These are phyloP conservation scores for Halichoerus grypus DNA, from an alignment of 2,113 vertebrate genomes.

Conservation along the genomic window DNA sequence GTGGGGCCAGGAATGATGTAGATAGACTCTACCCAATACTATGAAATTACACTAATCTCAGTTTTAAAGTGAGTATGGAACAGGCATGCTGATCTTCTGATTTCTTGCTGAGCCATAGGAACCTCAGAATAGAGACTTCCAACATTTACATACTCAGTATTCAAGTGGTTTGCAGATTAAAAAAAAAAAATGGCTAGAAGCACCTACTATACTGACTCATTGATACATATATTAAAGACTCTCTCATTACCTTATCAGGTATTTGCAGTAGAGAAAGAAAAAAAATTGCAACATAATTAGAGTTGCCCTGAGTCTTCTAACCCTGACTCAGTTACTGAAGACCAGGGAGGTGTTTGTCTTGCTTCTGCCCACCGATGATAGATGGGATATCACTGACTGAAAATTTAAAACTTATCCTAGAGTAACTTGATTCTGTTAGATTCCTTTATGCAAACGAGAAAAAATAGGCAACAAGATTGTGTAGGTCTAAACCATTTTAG, in stretches of 20 bases:
- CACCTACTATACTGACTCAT: background rate
- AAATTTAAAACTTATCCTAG: background rate
- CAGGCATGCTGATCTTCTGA: background rate
- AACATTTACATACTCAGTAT: background rate
- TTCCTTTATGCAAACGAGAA: background rate
- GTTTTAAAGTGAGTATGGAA: background rate
- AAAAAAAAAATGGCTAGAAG: conserved; percentile 28
- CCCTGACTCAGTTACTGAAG: background rate
- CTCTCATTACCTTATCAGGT: conserved; percentile 46
- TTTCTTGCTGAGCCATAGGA: conserved; percentile 46
- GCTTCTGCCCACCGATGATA: background rate
- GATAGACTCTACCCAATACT: background rate
- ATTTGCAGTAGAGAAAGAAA: conserved; percentile 46
- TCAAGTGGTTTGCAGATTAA: background rate
- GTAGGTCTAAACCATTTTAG: background rate
- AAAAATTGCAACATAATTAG: background rate
- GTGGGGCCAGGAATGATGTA: background rate
- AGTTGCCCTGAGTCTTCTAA: background rate
- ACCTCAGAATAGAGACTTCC: background rate
- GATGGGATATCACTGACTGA: background rate
- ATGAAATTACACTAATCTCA: background rate
- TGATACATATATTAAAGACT: conserved; percentile 43
- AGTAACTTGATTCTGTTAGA: background rate
- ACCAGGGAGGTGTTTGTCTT: background rate
- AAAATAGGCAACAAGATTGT: background rate